Conservation (phyloP, 1,140 invertebrate genomes). For the Drosophila leontia region DNA sequence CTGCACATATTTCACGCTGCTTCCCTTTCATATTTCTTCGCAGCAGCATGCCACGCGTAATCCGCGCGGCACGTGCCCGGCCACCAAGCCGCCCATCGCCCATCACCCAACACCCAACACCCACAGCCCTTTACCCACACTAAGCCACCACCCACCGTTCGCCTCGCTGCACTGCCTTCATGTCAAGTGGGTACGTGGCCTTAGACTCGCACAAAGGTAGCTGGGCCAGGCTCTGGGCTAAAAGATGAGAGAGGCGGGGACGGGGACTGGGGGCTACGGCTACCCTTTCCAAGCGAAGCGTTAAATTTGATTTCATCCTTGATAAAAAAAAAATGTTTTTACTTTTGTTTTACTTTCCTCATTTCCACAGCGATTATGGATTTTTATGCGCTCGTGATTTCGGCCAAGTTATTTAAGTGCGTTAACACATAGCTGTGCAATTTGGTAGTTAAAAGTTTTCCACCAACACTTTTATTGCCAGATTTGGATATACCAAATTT, state of each 20-base stretch:
- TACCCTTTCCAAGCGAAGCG: slow-evolving; percentile 67
- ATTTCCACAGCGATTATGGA: slow-evolving; percentile 32
- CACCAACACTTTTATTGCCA: neutral
- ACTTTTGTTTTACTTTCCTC: slow-evolving; percentile 21
- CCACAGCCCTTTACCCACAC: neutral
- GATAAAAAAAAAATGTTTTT: slow-evolving; percentile 61
- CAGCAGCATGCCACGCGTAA: slow-evolving; percentile 55
- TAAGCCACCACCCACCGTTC: slow-evolving; percentile 5
- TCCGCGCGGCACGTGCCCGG: slow-evolving; percentile 65
- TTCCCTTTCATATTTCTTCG: slow-evolving; percentile 55
- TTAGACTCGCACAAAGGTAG: slow-evolving; percentile 39
- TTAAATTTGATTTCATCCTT: slow-evolving; percentile 83
- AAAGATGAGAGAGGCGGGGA: neutral
- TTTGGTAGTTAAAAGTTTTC: neutral
- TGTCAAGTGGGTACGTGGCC: slow-evolving; percentile 63
- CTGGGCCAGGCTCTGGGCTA: slow-evolving; percentile 8
- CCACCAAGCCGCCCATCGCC: slow-evolving; percentile 1
- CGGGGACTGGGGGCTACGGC: slow-evolving; percentile 1
- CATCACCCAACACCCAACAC: neutral
- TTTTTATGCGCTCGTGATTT: slow-evolving; percentile 54
- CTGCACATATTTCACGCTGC: slow-evolving; percentile 77
- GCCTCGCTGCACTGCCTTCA: slow-evolving; percentile 49
- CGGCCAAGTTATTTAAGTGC: slow-evolving; percentile 45
- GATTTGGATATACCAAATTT: no score
- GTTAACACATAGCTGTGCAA: slow-evolving; percentile 1